Evolutionary conservation across 2,113 vertebrate species (phyloP).

Genomic region (Aramus guarauna): DNA sequence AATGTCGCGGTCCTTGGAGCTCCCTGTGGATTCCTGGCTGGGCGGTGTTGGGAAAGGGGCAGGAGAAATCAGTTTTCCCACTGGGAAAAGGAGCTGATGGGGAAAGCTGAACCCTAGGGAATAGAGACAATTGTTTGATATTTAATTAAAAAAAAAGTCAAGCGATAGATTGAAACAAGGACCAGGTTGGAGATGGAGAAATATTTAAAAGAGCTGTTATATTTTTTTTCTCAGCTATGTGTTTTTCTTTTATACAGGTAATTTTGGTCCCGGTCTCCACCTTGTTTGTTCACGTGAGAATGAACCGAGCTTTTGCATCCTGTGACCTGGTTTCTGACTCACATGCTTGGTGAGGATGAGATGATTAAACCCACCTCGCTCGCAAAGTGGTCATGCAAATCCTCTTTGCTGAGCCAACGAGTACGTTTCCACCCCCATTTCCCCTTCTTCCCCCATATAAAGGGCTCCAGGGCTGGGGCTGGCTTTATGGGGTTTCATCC

Average conservation of each 20-base stretch:
- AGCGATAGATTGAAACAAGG: neutral
- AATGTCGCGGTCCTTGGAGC: accelerated
- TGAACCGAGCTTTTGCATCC: neutral
- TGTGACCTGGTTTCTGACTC: neutral
- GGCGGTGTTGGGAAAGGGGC: neutral
- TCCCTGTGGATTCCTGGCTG: neutral
- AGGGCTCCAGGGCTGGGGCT: accelerated
- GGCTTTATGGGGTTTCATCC: neutral
- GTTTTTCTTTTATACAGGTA: accelerated
- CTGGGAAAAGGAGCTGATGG: neutral
- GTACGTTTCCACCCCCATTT: accelerated
- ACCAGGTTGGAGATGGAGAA: neutral
- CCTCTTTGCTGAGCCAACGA: neutral
- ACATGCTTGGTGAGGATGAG: neutral
- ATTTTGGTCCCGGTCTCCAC: neutral
- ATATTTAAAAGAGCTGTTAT: neutral
- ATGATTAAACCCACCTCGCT: neutral
- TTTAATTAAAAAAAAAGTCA: neutral
- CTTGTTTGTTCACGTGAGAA: neutral
- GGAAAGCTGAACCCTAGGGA: neutral
- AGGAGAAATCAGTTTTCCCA: neutral
- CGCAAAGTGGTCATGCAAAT: accelerated
- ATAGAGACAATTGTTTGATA: neutral
- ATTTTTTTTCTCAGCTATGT: neutral
- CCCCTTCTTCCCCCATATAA: neutral